A percentile compares a stretch with the other conserved stretches of the same genome.
These are phyloP conservation scores for Cephus sareptanus DNA, from an alignment of 2,888 invertebrate species.

Conservation along the genomic window DNA sequence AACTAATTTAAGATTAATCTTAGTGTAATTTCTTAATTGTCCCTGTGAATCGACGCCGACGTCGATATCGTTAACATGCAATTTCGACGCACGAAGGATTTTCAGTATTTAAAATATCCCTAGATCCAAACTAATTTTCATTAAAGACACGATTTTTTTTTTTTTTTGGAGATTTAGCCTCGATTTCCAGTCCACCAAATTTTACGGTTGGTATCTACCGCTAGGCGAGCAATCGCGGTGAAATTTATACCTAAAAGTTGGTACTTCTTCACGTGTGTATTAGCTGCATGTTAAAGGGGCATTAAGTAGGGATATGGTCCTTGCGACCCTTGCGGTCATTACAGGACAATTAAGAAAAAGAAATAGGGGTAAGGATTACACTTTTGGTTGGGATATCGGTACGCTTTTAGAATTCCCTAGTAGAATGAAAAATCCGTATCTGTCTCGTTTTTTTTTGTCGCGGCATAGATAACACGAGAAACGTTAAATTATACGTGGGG, in stretches of 20 bases:
- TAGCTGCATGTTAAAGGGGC: not conserved
- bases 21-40: too few relatives aligned
- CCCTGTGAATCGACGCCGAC: not conserved
- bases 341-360: not conserved
- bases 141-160: not conserved
- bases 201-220: not conserved
- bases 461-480: not conserved
- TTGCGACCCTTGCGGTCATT: not conserved
- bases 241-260: not conserved
- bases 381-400: not conserved
- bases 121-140: not conserved
- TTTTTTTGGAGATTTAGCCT: not conserved
- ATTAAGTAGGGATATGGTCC: not conserved
- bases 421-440: not conserved
- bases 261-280: not conserved
- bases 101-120: not conserved
- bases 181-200: not conserved
- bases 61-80: not conserved
- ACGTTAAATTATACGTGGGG: constrained; percentile 25
- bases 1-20: too few relatives aligned
- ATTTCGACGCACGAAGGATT: not conserved
- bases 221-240: not conserved
- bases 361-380: not conserved
- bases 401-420: not conserved
- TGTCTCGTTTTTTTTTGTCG: not conserved